Conservation (phyloP, 2,797 vertebrate genomes). For the Falco novaeseelandiae region DNA sequence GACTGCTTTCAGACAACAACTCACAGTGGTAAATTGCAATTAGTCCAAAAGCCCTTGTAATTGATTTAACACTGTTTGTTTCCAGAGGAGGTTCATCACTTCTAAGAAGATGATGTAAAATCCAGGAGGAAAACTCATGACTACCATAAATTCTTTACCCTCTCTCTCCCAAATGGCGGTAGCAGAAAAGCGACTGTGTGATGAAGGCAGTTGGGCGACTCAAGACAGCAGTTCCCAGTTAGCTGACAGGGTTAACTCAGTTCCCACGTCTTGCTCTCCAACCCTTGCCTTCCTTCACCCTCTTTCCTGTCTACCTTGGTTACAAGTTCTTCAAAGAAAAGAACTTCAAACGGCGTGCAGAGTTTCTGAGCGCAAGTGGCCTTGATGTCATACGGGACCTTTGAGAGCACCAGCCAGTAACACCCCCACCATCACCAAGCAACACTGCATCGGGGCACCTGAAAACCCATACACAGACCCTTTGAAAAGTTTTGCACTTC, state of each 20-base stretch:
- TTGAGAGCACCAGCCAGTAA: neutral
- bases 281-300: neutral
- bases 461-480: neutral
- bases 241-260: neutral
- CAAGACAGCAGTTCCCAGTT: neutral
- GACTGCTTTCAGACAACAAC: neutral
- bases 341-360: neutral
- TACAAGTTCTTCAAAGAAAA: neutral
- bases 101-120: neutral
- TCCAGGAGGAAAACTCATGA: neutral
- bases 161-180: neutral
- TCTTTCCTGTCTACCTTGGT: neutral
- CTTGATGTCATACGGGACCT: neutral
- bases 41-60: neutral
- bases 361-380: neutral
- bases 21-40: neutral
- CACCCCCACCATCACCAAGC: neutral
- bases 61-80: neutral
- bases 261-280: neutral
- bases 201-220: neutral
- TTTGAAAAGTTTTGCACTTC: neutral
- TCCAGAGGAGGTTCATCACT: neutral
- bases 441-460: neutral
- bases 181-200: neutral
- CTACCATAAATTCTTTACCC: neutral